Evolutionary conservation across 2,113 vertebrate genomes (phyloP).

Genomic region (Cyanoramphus novaezelandiae): DNA sequence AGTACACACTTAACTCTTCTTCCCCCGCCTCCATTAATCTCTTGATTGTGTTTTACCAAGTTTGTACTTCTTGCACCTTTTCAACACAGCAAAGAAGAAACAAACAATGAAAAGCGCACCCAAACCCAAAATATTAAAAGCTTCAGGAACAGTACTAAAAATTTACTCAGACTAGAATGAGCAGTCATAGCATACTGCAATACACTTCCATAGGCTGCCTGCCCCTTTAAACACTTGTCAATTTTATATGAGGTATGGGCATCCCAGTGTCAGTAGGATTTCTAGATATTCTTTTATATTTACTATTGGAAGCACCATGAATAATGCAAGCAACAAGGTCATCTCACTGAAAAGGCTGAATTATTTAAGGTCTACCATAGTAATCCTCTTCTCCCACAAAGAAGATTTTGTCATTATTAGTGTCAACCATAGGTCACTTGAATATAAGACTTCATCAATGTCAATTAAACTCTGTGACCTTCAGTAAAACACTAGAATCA

Average conservation of each 20-base stretch:
- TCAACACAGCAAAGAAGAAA: background rate
- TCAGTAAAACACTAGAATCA: slow-evolving; percentile 23
- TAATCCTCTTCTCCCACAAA: slow-evolving; percentile 27
- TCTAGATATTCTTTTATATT: slow-evolving; percentile 13
- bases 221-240: background rate
- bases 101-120: background rate
- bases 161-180: background rate
- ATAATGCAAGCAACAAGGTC: slow-evolving; percentile 52
- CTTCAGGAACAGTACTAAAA: background rate
- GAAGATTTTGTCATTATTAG: slow-evolving; percentile 48
- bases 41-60: background rate
- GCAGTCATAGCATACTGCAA: background rate
- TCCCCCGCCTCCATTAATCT: background rate
- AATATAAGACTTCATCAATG: slow-evolving; percentile 49
- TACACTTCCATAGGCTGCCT: background rate
- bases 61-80: background rate
- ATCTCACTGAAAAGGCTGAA: background rate
- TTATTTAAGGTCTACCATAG: slow-evolving; percentile 12
- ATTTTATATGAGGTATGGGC: background rate
- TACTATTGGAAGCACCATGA: background rate
- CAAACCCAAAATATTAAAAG: background rate
- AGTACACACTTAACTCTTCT: background rate
- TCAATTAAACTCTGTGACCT: slow-evolving; percentile 63
- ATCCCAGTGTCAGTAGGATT: background rate
- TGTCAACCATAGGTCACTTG: slow-evolving; percentile 31